Conservation (phyloP, 2,888 invertebrate genomes). For the Leptarthrus brevirostris region DNA sequence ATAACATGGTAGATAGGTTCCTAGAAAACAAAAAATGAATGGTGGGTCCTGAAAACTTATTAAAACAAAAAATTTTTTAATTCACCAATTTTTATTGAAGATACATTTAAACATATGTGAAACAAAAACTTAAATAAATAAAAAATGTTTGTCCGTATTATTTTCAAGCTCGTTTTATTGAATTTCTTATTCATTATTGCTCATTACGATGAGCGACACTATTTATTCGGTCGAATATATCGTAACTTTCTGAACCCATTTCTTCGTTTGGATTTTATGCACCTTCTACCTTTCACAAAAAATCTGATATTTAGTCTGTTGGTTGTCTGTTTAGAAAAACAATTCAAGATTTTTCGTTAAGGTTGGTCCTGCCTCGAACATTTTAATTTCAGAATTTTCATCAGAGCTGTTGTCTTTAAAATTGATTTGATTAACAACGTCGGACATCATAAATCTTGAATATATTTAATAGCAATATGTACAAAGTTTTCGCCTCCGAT, state of each 20-base stretch:
- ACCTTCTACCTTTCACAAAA: background rate
- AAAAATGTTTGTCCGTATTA: too few relatives aligned
- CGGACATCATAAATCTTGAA: constrained; percentile 32
- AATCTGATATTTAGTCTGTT: constrained; percentile 5
- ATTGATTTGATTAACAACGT: constrained; percentile 9
- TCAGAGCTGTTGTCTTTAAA: background rate
- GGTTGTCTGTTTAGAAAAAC: background rate
- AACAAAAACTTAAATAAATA: too few relatives aligned
- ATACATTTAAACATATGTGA: too few relatives aligned
- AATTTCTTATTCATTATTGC: too few relatives aligned
- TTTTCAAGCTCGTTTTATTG: too few relatives aligned
- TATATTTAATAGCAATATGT: constrained; percentile 40
- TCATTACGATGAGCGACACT: background rate
- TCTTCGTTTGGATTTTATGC: background rate
- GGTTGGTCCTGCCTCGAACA: background rate
- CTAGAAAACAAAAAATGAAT: too few relatives aligned
- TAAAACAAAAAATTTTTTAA: too few relatives aligned
- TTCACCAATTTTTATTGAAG: too few relatives aligned
- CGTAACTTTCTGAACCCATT: background rate
- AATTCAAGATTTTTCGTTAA: background rate
- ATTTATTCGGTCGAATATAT: background rate
- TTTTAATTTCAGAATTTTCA: background rate
- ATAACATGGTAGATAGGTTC: too few relatives aligned
- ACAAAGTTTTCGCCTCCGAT: constrained; percentile 49
- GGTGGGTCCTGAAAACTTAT: too few relatives aligned